Conservation (phyloP, 2,888 invertebrate species). For the Rhamnusium bicolor region DNA sequence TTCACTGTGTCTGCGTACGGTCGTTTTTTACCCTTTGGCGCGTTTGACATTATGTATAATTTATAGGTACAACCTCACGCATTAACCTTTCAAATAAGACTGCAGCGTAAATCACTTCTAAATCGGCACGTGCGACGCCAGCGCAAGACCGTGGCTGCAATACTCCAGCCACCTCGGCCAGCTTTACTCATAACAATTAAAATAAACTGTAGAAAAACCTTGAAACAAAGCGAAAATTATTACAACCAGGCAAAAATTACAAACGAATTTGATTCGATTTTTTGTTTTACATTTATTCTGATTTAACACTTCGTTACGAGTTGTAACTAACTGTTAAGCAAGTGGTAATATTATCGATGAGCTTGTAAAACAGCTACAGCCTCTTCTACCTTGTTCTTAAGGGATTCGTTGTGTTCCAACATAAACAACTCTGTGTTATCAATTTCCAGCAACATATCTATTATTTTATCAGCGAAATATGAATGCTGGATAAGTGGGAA, state of each 20-base stretch:
- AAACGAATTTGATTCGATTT: conserved; percentile 12
- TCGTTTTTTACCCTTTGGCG: too few species aligned
- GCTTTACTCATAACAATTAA: too few species aligned
- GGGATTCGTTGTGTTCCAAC: conserved; percentile 95
- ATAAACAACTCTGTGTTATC: conserved; percentile 98
- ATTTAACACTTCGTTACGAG: conserved; percentile 29
- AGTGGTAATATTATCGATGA: conserved; percentile 74
- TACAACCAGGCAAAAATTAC: conserved; percentile 10
- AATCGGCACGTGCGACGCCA: too few species aligned
- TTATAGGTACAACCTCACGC: too few species aligned
- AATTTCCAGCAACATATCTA: conserved; percentile 99
- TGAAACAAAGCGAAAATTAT: conserved; percentile 6
- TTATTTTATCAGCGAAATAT: conserved; percentile 96
- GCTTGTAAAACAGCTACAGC: conserved; percentile 98
- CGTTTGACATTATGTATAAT: too few species aligned
- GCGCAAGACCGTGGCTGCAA: too few species aligned
- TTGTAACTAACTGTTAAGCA: conserved; percentile 21
- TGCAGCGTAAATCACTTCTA: too few species aligned
- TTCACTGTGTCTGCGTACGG: too few species aligned
- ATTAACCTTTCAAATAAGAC: too few species aligned
- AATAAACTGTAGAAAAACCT: not conserved
- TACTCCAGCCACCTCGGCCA: too few species aligned
- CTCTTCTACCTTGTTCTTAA: conserved; percentile 98
- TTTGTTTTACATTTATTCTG: conserved; percentile 29
- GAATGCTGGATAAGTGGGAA: conserved; percentile 96